Conservation (phyloP, 2,113 vertebrate species). For the Neolamprologus toae region DNA sequence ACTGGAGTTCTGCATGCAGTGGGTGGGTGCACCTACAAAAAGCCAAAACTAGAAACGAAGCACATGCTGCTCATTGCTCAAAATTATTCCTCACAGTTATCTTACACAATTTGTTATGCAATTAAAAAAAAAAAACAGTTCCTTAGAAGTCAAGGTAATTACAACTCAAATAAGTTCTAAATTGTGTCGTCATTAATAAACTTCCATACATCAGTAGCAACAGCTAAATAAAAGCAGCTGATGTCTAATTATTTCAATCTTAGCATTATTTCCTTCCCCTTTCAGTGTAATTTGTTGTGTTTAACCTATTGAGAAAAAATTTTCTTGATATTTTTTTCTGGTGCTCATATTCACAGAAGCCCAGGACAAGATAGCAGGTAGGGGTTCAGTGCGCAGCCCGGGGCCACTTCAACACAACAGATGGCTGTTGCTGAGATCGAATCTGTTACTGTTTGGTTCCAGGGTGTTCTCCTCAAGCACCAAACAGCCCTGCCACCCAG, state of each 20-base stretch:
- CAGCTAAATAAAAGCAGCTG: background rate
- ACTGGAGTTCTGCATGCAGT: background rate
- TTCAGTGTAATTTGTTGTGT: background rate
- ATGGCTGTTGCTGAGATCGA: slow-evolving; percentile 59
- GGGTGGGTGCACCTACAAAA: background rate
- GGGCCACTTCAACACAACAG: slow-evolving; percentile 50
- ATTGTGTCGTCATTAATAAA: background rate
- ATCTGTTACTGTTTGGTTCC: slow-evolving; percentile 64
- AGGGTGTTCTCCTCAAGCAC: slow-evolving; percentile 59
- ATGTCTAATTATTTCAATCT: background rate
- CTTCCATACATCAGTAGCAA: background rate
- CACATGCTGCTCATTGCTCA: background rate
- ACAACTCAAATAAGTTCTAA: background rate
- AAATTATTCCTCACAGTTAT: background rate
- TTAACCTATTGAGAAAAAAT: background rate
- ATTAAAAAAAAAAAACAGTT: background rate
- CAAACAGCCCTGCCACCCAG: slow-evolving; percentile 33
- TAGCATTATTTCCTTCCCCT: background rate
- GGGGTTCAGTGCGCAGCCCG: slow-evolving; percentile 20
- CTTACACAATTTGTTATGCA: background rate
- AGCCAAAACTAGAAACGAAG: background rate
- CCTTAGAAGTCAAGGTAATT: background rate
- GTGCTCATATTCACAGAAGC: background rate
- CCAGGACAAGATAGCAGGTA: slow-evolving; percentile 25
- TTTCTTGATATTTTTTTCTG: background rate